Percentiles rank a stretch among this genome's conserved stretches.
Conservation (phyloP, 2,888 invertebrate genomes). For the Cerceris ruficornis region DNA sequence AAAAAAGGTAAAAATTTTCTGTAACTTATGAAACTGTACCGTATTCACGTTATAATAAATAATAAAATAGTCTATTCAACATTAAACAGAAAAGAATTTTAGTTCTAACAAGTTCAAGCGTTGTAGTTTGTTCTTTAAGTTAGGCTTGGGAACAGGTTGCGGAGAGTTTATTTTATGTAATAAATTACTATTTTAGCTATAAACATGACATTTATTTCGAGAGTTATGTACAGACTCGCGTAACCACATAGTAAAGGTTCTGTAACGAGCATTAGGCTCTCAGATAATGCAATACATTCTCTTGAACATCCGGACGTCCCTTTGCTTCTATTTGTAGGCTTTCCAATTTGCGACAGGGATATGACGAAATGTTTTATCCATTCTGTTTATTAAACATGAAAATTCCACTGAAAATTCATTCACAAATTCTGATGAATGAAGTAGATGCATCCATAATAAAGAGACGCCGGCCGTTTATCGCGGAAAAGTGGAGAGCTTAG, state of each 20-base stretch:
- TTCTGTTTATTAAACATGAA: slow-evolving; percentile 34
- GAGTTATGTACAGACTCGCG: slow-evolving; percentile 54
- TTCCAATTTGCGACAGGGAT: slow-evolving; percentile 17
- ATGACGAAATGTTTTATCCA: slow-evolving; percentile 18
- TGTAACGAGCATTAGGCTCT: slow-evolving; percentile 49
- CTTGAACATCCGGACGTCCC: slow-evolving; percentile 25
- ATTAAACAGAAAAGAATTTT: too few species aligned
- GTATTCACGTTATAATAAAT: too few species aligned
- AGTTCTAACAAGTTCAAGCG: too few species aligned
- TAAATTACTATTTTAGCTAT: slow-evolving; percentile 45
- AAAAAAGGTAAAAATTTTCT: too few species aligned
- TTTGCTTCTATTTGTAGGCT: slow-evolving; percentile 34
- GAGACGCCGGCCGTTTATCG: slow-evolving; percentile 33
- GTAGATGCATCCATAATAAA: slow-evolving; percentile 18
- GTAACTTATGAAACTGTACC: too few species aligned
- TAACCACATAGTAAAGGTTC: slow-evolving; percentile 39
- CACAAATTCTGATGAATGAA: slow-evolving; percentile 11
- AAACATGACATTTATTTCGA: slow-evolving; percentile 56
- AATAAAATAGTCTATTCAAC: too few species aligned
- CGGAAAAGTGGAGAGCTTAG: slow-evolving; percentile 13
- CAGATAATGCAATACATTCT: not conserved
- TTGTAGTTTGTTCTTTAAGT: too few species aligned
- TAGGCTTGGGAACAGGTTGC: slow-evolving; percentile 15
- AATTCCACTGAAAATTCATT: slow-evolving; percentile 28
- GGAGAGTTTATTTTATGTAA: slow-evolving; percentile 29